Base-by-base conservation (phyloP, 2,113 vertebrate species). In the Ciconia maguari region DNA sequence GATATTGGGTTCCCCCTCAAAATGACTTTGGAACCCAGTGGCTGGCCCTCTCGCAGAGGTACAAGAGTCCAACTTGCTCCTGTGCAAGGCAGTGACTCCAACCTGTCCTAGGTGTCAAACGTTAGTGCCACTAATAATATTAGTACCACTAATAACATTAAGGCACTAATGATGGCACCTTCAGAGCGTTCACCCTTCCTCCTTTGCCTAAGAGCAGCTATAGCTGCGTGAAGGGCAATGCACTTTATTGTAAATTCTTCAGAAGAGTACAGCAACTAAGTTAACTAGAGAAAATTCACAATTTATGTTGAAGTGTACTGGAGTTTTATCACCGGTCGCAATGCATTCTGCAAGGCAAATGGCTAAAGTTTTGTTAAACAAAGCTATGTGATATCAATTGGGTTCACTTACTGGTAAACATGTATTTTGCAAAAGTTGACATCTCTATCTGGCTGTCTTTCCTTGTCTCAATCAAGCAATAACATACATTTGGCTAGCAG, bases 191-290 rank as follows among this genome's bases (percentile, higher is more conserved):
- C 29, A 25, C 13, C 38, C 32, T 26, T 75, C 61, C 38, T 34
- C 0, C 58, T 51, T 30, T 55, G 42, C 66, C 81, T 75, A 55
- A 68, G 34, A 55, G 65, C 74, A 84, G 52, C 84, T 42, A 14
- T 5, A 81, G 60, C 30, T 83, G 30, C 0, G 0, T 27, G 64
- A 57, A 81, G 69, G 49, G 55, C 8, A 0, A n/a, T 12, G 22
- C n/a, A 15, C 32, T 62, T 49, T 27, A 41, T 15, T 11, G 15
- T 15, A 5, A 52, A 3, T 15, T 38, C 72, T 84, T 78, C 72
- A 66, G 46, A 70, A 41, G 15, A 70, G 69, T 41, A 24, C 19
- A 72, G 52, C 12, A 15, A 66, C 36, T 34, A 36, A 78, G 64
- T 49, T 87, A 90, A 72, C 30, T 46, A 41, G 19, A 70, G 80